Percentiles rank a stretch among this genome's conserved stretches.
These are phyloP conservation scores for Triplophysa siluroides DNA, from an alignment of 2,113 vertebrate species.

Conservation along the genomic window DNA sequence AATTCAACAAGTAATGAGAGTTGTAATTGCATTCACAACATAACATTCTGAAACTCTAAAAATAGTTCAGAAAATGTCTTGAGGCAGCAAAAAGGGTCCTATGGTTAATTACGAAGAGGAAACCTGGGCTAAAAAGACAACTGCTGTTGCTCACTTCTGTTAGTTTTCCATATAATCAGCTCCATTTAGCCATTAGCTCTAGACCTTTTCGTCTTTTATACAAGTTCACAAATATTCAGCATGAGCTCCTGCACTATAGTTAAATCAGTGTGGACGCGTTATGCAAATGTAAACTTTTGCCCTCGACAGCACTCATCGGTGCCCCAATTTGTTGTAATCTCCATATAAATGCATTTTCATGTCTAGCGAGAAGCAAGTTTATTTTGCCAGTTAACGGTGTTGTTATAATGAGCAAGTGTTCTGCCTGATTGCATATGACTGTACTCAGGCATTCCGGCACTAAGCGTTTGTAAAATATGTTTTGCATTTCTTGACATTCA, in stretches of 20 bases:
- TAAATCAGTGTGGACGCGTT: slow-evolving; percentile 5
- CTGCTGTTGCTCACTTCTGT: slow-evolving; percentile 35
- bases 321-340: slow-evolving; percentile 14
- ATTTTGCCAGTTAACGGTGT: slow-evolving; percentile 19
- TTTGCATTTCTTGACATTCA: too few species aligned
- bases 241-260: not conserved
- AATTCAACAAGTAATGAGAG: slow-evolving; percentile 55
- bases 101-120: slow-evolving; percentile 57
- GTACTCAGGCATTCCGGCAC: not conserved
- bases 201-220: slow-evolving; percentile 11
- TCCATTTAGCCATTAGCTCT: not conserved
- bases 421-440: slow-evolving; percentile 25
- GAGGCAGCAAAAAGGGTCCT: slow-evolving; percentile 43
- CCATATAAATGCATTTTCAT: slow-evolving; percentile 35
- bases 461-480: not conserved
- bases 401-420: slow-evolving; percentile 20
- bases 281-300: slow-evolving; percentile 18
- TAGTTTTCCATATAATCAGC: not conserved
- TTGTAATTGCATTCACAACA: slow-evolving; percentile 55
- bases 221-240: not conserved
- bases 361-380: not conserved
- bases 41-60: slow-evolving; percentile 44
- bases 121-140: not conserved
- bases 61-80: slow-evolving; percentile 49
- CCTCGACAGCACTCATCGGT: slow-evolving; percentile 19